Base-by-base conservation (phyloP, 2,888 invertebrate species). In the Acleris holmiana region DNA sequence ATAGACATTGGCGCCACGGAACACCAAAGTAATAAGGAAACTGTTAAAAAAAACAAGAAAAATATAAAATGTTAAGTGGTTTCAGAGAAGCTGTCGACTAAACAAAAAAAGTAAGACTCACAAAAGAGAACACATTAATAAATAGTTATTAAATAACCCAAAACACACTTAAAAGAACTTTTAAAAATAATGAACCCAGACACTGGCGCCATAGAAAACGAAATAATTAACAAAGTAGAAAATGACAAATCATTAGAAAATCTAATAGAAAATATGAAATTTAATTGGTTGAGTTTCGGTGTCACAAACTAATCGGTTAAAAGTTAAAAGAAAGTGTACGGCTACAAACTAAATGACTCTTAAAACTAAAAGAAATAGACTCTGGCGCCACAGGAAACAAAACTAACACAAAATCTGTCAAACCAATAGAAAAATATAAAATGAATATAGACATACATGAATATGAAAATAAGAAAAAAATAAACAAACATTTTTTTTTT, bases 151-250 rank as follows among this genome's bases (percentile, higher is more conserved):
- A 50, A 48, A 23, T 49, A 21, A 50, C n/a, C n/a, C 4, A 17
- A 50, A 29, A 18, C 4, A 19, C 7, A 19, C 4, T 19, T 4
- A 0, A 47, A 8, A 18, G 25, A 55, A 46, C n/a, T 10, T 35
- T 57, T 35, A 4, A 53, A 29, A 46, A 17, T 46, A 61, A 35
- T 47, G 19, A 15, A 7, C 6, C 8, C 35, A 18, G 57, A 51
- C 63, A 46, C 8, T 63, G 51, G 51, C 63, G 58, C 47, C 57
- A 46, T 13, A 8, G n/a, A 15, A 35, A 57, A 47, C 40, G 25
- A 57, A 63, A 18, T 15, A 49, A 46, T 46, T 5, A 35, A 15
- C 21, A 49, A 55, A 10, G 17, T 17, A 18, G n/a, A 7, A 49
- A 17, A 18, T n/a, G 5, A 13, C 13, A 13, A 48, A 48, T 21